Evolutionary conservation across 2,113 vertebrate species (phyloP), one percentile per base, ranked within the genome.

Genomic region (Passer montanus): DNA sequence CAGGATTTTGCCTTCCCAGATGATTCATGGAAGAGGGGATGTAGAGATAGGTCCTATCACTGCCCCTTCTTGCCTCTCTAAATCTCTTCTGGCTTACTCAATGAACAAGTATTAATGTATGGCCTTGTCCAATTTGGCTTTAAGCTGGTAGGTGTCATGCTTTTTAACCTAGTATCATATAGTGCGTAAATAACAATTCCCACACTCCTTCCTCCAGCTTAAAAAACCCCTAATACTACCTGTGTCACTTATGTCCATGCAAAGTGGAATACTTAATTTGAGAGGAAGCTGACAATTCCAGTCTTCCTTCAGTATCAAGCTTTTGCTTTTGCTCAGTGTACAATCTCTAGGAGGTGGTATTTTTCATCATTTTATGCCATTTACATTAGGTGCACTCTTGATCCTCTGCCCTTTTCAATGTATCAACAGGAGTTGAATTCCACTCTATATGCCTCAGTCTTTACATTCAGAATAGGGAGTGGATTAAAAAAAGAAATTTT

Each of bases 51-150:
- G 9, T 69, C 26, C 28, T n/a, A 21, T 15, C 49, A 6, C 30
- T 86, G 3, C 2, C 20, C 5, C 0, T 27, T 82, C 22, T 33
- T 83, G 15, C 8, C 23, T 66, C 30, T 30, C 18, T 50, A 43
- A 58, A 74, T 58, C 10, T 53, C 6, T 52, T 72, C 79, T 67
- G 62, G 55, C 33, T 73, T 30, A 16, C 11, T 4, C 7, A 18
- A 0, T n/a, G 22, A 31, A 26, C 12, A 49, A 52, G 8, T 39
- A 15, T 62, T 66, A 59, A 12, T 0, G 1, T 20, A 13, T n/a
- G 21, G 22, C 30, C 37, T 83, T 76, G 31, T 76, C 33, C 31
- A 27, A 6, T 64, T 26, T 37, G 43, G 15, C 59, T 44, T 67
- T 58, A 50, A 80, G 37, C 41, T 43, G 19, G 18, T 22, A 19